Conservation (phyloP, 2,113 vertebrate genomes). For the Paracanthobrama guichenoti region DNA sequence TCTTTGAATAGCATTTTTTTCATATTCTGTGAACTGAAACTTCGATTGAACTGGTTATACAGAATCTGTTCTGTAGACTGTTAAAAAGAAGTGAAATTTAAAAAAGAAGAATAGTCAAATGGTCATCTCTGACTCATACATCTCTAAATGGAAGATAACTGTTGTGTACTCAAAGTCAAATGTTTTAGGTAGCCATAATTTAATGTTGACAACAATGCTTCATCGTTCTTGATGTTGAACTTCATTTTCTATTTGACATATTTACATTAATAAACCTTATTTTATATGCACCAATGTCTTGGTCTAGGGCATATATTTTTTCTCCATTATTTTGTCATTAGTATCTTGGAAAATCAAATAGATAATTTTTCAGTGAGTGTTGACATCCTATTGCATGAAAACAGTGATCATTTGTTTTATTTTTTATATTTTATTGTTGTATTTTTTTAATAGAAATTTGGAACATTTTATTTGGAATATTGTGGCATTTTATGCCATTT, state of each 20-base stretch:
- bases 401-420: background rate
- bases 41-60: background rate
- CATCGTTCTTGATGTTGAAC: background rate
- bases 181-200: background rate
- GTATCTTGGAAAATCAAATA: background rate
- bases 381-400: background rate
- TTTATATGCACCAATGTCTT: background rate
- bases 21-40: background rate
- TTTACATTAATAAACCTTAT: background rate
- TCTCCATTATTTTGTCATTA: background rate
- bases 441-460: background rate
- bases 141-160: background rate
- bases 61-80: background rate
- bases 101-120: background rate
- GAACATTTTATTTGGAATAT: background rate
- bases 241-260: background rate
- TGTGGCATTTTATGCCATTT: background rate
- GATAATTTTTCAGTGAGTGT: background rate
- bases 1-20: background rate
- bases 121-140: background rate
- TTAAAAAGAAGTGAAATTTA: background rate
- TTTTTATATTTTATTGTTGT: background rate
- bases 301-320: background rate
- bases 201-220: background rate
- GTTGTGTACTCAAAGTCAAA: background rate